Evolutionary conservation across 2,797 vertebrate genomes (phyloP).

Genomic region (Coluber constrictor): DNA sequence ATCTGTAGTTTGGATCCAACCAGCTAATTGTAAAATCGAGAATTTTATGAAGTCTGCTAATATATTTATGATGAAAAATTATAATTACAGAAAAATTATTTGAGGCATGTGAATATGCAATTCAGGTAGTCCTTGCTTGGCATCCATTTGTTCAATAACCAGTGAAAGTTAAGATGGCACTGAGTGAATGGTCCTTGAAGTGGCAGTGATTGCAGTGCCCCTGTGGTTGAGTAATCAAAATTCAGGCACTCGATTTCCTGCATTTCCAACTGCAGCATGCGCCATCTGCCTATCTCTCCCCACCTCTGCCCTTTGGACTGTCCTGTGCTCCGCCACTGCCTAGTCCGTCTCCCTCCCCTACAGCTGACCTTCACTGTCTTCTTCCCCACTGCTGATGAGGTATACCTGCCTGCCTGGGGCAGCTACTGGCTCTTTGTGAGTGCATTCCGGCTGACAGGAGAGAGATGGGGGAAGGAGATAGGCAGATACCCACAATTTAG

Average conservation of each 20-base stretch:
- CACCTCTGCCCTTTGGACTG: background rate
- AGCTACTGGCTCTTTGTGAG: background rate
- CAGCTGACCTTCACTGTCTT: background rate
- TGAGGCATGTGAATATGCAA: background rate
- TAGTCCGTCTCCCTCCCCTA: background rate
- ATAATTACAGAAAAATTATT: background rate
- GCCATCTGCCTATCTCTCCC: background rate
- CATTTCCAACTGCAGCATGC: background rate
- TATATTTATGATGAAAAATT: background rate
- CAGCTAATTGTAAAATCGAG: background rate
- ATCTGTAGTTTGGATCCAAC: background rate
- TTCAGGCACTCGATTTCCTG: background rate
- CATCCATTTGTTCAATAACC: background rate
- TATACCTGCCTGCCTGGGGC: background rate
- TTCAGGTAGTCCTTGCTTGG: background rate
- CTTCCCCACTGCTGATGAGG: background rate
- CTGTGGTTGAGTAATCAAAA: background rate
- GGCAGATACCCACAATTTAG: background rate
- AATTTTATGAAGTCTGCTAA: background rate
- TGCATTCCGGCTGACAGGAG: background rate
- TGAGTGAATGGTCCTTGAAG: background rate
- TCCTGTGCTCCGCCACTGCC: background rate
- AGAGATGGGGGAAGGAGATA: background rate
- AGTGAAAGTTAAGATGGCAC: background rate
- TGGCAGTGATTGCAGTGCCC: background rate